phyloP scores from a whole-genome alignment of 2,113 vertebrate species.

The Bucco capensis region DNA sequence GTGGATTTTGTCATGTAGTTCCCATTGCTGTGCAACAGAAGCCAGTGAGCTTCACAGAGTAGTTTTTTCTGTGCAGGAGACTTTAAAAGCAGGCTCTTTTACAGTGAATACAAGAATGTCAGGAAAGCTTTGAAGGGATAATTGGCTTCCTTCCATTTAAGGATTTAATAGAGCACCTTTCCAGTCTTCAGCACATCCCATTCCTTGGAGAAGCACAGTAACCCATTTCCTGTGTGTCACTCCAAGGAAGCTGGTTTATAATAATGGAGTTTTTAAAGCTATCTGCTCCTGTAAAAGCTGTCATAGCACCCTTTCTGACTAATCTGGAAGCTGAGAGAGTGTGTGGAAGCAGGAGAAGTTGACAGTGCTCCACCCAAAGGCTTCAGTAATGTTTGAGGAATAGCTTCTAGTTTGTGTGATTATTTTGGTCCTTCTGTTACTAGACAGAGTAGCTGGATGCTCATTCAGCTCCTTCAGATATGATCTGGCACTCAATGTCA shows the following conservation, averaged over 20 bases:
- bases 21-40: conserved; percentile 5
- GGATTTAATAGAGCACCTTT: conserved; percentile 10
- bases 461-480: not conserved
- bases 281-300: not conserved
- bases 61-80: not conserved
- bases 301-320: not conserved
- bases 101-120: not conserved
- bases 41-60: not conserved
- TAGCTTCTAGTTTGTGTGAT: not conserved
- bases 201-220: conserved; percentile 31
- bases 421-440: not conserved
- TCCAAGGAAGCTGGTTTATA: not conserved
- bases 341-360: not conserved
- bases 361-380: not conserved
- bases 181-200: not conserved
- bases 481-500: not conserved
- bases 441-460: not conserved
- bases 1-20: conserved; percentile 5
- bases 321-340: not conserved
- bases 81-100: not conserved
- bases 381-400: not conserved
- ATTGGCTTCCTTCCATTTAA: conserved; percentile 29
- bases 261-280: not conserved
- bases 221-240: not conserved
- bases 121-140: conserved; percentile 8